Conservation (phyloP, 1,140 invertebrate genomes). For the Harpegnathos saltator region DNA sequence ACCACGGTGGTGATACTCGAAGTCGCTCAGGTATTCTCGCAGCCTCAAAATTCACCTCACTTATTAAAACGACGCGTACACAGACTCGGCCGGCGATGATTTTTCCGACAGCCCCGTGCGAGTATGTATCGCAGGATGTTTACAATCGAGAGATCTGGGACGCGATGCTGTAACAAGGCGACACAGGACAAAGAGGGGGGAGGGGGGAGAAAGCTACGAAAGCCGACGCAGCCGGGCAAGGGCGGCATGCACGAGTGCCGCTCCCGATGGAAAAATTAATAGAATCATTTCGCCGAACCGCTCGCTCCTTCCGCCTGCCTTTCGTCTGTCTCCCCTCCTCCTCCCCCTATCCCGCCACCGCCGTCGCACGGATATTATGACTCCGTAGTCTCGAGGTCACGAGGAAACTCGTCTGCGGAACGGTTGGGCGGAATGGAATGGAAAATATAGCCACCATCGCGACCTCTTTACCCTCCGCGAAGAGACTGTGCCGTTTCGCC, state of each 20-base stretch:
- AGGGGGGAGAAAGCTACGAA: not conserved
- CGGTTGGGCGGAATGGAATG: slow-evolving; percentile 61
- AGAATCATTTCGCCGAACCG: slow-evolving; percentile 84
- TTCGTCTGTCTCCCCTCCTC: slow-evolving; percentile 4
- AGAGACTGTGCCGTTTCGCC: slow-evolving; percentile 43
- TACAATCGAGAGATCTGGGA: slow-evolving; percentile 37
- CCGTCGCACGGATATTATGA: slow-evolving; percentile 61
- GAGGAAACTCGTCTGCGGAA: slow-evolving; percentile 36
- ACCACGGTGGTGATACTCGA: too few species aligned
- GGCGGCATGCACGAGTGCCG: slow-evolving; percentile 84
- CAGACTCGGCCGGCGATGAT: not conserved
- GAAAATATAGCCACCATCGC: slow-evolving; percentile 74
- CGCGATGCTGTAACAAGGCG: not conserved
- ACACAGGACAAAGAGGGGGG: not conserved
- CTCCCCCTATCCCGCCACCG: too few species aligned
- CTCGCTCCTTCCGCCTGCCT: slow-evolving; percentile 38
- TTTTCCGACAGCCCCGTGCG: not conserved
- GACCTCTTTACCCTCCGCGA: slow-evolving; percentile 51
- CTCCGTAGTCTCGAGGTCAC: slow-evolving; percentile 60
- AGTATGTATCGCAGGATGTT: not conserved
- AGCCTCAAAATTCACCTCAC: too few species aligned
- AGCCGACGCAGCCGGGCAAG: slow-evolving; percentile 64
- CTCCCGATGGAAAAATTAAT: slow-evolving; percentile 85
- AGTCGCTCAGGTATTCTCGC: too few species aligned
- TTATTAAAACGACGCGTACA: too few species aligned